A percentile compares a stretch with the other conserved stretches of the same genome.
These are phyloP conservation scores for Epistrophe grossulariae DNA, from an alignment of 2,888 invertebrate species.

Conservation along the genomic window DNA sequence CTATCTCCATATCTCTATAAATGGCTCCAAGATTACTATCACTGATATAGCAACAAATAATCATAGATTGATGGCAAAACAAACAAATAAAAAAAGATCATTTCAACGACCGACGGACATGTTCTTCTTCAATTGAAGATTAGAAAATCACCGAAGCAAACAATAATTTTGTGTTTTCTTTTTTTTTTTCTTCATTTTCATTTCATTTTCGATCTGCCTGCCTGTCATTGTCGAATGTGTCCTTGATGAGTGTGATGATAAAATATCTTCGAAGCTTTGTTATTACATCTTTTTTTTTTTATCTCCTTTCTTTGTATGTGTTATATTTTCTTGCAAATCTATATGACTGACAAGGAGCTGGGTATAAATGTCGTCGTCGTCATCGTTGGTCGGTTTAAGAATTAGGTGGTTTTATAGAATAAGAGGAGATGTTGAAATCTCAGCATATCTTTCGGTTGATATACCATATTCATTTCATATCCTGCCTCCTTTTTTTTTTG, in stretches of 20 bases:
- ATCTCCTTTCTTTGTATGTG: neutral
- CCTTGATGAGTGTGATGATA: conserved; percentile 41
- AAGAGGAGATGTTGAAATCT: conserved; percentile 20
- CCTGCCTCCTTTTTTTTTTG: neutral
- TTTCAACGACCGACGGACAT: conserved; percentile 6
- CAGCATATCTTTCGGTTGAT: conserved; percentile 23
- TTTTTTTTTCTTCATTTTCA: too few relatives aligned
- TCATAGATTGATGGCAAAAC: conserved; percentile 45
- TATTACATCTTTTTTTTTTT: neutral
- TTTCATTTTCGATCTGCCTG: neutral
- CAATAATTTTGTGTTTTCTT: conserved; percentile 19
- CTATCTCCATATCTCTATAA: neutral
- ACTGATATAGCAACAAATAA: conserved; percentile 37
- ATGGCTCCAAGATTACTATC: conserved; percentile 39
- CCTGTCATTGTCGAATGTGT: conserved; percentile 14
- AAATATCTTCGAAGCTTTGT: conserved; percentile 31
- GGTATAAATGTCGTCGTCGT: conserved; percentile 1
- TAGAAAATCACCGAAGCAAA: conserved; percentile 46
- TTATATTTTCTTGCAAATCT: conserved; percentile 21
- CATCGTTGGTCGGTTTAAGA: conserved; percentile 15
- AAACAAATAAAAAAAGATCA: conserved; percentile 51
- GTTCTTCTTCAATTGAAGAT: conserved; percentile 49
- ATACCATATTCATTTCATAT: conserved; percentile 24
- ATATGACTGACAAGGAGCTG: conserved; percentile 30
- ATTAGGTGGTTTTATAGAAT: neutral